Evolutionary conservation across 30 jellyfish, hydroid and myxozoan genomes (phyloP), one percentile per base, ranked within the genome.

Genomic region (Cassiopea andromeda): DNA sequence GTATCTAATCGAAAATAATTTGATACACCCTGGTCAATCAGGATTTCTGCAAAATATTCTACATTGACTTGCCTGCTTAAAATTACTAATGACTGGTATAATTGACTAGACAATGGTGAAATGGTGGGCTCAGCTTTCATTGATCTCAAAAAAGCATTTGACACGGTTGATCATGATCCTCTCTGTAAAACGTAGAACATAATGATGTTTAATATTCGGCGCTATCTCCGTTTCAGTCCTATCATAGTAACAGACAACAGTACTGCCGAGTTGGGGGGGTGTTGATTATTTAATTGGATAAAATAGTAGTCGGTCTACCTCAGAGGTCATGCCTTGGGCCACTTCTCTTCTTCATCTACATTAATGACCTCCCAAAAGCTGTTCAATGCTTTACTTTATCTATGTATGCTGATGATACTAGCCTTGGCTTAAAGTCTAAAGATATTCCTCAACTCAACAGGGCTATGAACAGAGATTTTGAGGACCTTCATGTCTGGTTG

Each of bases 81-180:
- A 69, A 70, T n/a, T 16, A 83, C 77, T 48, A 69, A 70, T 70
- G 92, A 83, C 66, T 83, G 92, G 84, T 66, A 82, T 17, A 82
- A 64, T 15, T 83, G 90, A 15, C 50, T 64, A 7, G 90, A 82
- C 49, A 49, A 16, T 38, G 90, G 82, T 4, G 45, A 82, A 60
- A 69, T 60, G 10, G 70, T 44, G 44, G 90, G 82, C 0, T 50
- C 54, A 12, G 90, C 46, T 6, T 82, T 60, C 75, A 66, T 82
- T 18, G 87, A 70, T 73, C 71, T 84, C 17, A 70, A 70, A 70
- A 84, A 84, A 27, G 92, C 92, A 45, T 84, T 84, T 71, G 92
- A 70, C 27, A 71, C 92, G 27, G 92, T 84, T 69, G 87, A 84
- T 50, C 87, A 78, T 78, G 87, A 48, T 13, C 50, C 57, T 44